Base-by-base conservation (phyloP, 2,797 vertebrate genomes). In the Sardinella longiceps region DNA sequence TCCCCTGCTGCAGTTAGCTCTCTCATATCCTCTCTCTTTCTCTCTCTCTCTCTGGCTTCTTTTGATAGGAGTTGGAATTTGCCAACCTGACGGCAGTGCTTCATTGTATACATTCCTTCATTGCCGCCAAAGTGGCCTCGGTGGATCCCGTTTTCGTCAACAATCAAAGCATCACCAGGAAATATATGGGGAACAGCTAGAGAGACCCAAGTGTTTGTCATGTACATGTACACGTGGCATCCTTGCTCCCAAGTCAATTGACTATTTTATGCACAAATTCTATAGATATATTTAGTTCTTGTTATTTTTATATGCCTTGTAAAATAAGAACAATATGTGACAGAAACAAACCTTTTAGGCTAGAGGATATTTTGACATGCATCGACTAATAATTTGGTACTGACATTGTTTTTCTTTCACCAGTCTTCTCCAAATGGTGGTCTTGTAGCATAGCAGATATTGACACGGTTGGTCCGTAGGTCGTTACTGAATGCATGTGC, bases 101-200 rank as follows among this genome's bases (percentile, higher is more conserved):
- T 86, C 97, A 98, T 88, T 98, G 97, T 84, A 95, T 98, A 82
- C 97, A 98, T 89, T 96, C 97, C 86, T 99, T 99, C 93, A 96
- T 99, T 48, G 97, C 97, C 82, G 97, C 97, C 89, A 98, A 97
- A 93, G 97, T 98, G 94, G 97, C 98, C 89, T 96, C 97, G 51
- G 92, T 98, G 96, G 98, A 98, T 92, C 97, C 98, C 0, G 89
- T 94, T n/a, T 98, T 97, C 86, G 91, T 96, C 91, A 95, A 95
- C 93, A 95, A 93, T 91, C 97, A 97, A 89, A 96, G 94, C 90
- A 90, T 96, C 88, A 89, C 94, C 87, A 94, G 96, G 90, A 97
- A 95, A 92, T 95, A 95, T 86, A 92, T 91, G 91, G 92, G 91
- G 81, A 97, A 94, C 95, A 95, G 94, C 91, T 97, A 93, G 95